Evolutionary conservation across 2,888 invertebrate species (phyloP).

Genomic region (Stictocephala bisonia): DNA sequence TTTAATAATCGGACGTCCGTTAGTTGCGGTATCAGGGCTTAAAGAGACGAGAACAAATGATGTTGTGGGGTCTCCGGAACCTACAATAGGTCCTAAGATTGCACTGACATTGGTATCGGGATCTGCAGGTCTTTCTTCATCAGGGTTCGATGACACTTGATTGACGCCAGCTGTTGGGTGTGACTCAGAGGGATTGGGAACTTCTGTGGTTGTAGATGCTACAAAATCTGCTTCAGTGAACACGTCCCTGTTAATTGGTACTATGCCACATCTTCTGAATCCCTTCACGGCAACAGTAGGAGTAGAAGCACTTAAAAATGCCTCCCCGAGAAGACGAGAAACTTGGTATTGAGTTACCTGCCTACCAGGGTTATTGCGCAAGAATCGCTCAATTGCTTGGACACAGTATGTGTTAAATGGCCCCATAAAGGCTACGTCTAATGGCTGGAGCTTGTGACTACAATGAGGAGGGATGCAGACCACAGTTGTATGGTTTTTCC

Average conservation of each 20-base stretch:
- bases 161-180: conserved; percentile 43
- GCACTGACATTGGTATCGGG: conserved; percentile 24
- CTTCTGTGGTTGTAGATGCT: conserved; percentile 9
- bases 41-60: conserved; percentile 44
- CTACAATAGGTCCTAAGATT: not conserved
- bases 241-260: conserved; percentile 45
- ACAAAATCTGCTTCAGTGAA: conserved; percentile 36
- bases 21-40: conserved; percentile 27
- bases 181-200: conserved; percentile 36
- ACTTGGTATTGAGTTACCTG: conserved; percentile 43
- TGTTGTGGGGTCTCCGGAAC: conserved; percentile 32
- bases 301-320: conserved; percentile 42
- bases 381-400: conserved; percentile 46
- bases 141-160: conserved; percentile 35
- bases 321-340: not conserved
- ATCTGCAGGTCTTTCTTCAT: conserved; percentile 34
- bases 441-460: conserved; percentile 43
- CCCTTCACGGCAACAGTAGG: conserved; percentile 58
- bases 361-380: conserved; percentile 57
- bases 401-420: conserved; percentile 49
- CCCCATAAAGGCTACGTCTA: conserved; percentile 44
- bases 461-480: conserved; percentile 61
- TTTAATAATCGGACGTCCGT: conserved; percentile 14
- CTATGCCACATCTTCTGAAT: conserved; percentile 57
- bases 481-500: conserved; percentile 61